Evolutionary conservation across 2,797 vertebrate genomes (phyloP).

Genomic region (Rallus crepitans): DNA sequence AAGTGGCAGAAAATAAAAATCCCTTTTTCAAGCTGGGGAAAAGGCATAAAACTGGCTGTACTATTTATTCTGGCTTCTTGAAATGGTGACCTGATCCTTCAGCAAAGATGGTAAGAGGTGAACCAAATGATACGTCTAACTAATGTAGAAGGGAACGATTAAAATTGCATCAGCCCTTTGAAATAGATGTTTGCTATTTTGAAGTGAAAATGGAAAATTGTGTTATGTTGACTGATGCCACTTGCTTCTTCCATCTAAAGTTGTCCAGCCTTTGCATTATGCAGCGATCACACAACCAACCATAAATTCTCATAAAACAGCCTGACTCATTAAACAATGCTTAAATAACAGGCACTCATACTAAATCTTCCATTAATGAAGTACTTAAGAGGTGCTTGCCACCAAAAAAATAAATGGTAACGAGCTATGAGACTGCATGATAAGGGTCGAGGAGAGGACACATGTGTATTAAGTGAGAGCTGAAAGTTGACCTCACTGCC

Average conservation of each 20-base stretch:
- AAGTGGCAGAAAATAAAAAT: not conserved
- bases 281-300: not conserved
- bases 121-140: not conserved
- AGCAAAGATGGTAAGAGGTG: not conserved
- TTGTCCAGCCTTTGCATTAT: not conserved
- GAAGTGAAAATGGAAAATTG: not conserved
- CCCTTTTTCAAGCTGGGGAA: not conserved
- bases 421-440: not conserved
- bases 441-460: not conserved
- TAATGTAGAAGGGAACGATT: not conserved
- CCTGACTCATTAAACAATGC: not conserved
- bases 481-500: not conserved
- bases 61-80: not conserved
- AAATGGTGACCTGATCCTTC: not conserved
- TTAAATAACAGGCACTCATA: not conserved
- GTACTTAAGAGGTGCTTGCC: not conserved
- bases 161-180: not conserved
- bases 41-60: not conserved
- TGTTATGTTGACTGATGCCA: not conserved
- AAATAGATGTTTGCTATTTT: constrained; percentile 7
- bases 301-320: not conserved
- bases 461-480: not conserved
- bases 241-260: not conserved
- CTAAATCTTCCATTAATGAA: not conserved
- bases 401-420: not conserved